Evolutionary conservation across 1,140 invertebrate genomes (phyloP), one percentile per base, ranked within the genome.

Genomic region (Augochlora pura): DNA sequence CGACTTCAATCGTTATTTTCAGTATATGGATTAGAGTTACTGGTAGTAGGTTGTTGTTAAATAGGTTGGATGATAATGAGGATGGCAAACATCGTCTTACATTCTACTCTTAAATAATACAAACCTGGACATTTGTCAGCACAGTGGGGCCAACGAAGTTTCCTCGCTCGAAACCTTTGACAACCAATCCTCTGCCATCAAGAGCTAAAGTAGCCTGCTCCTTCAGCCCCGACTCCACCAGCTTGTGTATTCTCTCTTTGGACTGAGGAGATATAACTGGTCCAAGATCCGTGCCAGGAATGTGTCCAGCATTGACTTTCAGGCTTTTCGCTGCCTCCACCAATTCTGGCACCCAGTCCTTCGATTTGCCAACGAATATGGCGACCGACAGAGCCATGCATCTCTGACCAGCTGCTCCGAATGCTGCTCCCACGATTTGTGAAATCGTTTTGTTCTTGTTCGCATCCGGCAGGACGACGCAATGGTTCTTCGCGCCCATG

Each of bases 401-500:
- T 39, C 99, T 94, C 92, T 99, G 99, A 1, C 97, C 97, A 62
- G 97, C 97, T 1, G 97, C 97, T 0, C 99, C 99, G 93, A 99
- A 99, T 0, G 98, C 99, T 42, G 99, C 99, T 0, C 99, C 99
- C 39, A 97, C 96, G 59, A 99, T 94, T 90, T 98, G 97, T 82
- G 99, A 99, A 2, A 99, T 93, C 0, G 98, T 98, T 87, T 98
- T 96, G 90, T 99, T 98, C 92, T 99, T 99, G 91, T 99, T 99
- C 18, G 99, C 99, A 94, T 99, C 99, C 23, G 98, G 96, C 94
- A 99, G 95, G 54, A 99, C 95, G 10, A 99, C 96, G 73, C 99
- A 99, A 91, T 99, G 99, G 92, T 99, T 99, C 93, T 99, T 99
- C 2, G 99, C 99, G 27, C 99, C 99, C 97, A 99, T 98, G 91